Evolutionary conservation across 1,140 invertebrate genomes (phyloP), one percentile per base, ranked within the genome.

Genomic region (Octopus sinensis): DNA sequence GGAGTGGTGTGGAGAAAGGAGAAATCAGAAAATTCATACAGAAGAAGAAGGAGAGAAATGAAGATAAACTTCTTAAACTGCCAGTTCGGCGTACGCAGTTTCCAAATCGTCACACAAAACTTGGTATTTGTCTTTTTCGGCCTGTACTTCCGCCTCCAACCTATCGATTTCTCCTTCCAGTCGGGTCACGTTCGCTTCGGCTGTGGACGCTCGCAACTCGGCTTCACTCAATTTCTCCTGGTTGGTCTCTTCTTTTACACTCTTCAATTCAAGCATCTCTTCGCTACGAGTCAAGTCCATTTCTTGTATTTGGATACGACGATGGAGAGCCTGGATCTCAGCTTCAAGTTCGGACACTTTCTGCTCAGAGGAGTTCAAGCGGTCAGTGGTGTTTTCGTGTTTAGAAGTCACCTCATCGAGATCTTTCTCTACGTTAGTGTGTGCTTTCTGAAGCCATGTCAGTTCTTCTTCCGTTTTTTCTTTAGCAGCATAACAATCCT

Each of bases 181-280:
- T 53, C 80, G 77, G 51, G 53, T 77, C 54, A 71, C 56, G 23
- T 52, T 73, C 78, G 76, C 79, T 52, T 83, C 80, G 17, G 79
- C 78, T 78, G 80, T 54, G 9, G 78, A 81, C 23, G 82, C 83
- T 43, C 83, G 62, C 4, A 82, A 23, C 53, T 84, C 81, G 78
- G 78, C 73, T 5, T 81, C 83, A 54, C 80, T 54, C 52, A 80
- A 71, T 53, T 82, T 81, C 53, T 84, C 83, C 12, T 82, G 56
- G 5, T 51, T 7, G 10, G 79, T 62, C 43, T 80, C 78, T 53
- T 84, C 79, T 54, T 79, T 73, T 10, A 78, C 68, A 75, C 76
- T 80, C 79, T 79, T 80, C 77, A 78, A 56, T 13, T 76, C 81
- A 23, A 84, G 79, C 12, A 78, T 62, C 68, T 84, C 83, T 56